Evolutionary conservation across 2,797 vertebrate species (phyloP), one percentile per base, ranked within the genome.

Genomic region (Natrix natrix): DNA sequence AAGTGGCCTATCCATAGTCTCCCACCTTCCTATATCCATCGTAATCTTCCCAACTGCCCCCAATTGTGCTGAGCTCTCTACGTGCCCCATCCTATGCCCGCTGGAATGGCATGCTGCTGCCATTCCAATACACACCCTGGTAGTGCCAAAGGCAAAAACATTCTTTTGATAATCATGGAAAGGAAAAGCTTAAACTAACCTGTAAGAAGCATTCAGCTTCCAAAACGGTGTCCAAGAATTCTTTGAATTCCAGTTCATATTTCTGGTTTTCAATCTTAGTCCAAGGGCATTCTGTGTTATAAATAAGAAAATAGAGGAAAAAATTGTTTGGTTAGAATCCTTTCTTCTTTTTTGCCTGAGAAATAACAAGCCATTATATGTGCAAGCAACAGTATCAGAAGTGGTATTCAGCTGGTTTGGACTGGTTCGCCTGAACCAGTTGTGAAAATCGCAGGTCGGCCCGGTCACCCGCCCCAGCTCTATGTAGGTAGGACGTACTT

Each of bases 191-290:
- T 59, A 63, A 92, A 83, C 86, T 96, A 95, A 99, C 99, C 98
- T 99, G 99, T 92, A 99, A 98, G 96, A 99, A 99, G 94, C 98
- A 97, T 91, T 99, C 98, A 2, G 98, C 95, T 55, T 96, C 98
- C 95, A 99, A 97, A 95, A 98, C 3, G 37, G 93, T 98, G 91
- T 97, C 97, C 95, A 99, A 95, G 96, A 99, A 99, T 86, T 95
- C 96, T 59, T 96, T 94, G 86, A 98, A 98, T 94, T 99, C 98
- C 32, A 97, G 92, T 95, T 98, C 97, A 92, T 94, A 93, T 94
- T 94, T 95, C 92, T 96, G 97, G 91, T 97, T 98, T 91, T 98
- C 98, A 89, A 97, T 95, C 3, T 97, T 96, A 94, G 97, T 98
- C 97, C 98, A 98, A 88, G 98, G 48, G 95, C 99, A 99, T 90